Conservation (phyloP, 2,888 invertebrate species). For the Nymphalis c-album region DNA sequence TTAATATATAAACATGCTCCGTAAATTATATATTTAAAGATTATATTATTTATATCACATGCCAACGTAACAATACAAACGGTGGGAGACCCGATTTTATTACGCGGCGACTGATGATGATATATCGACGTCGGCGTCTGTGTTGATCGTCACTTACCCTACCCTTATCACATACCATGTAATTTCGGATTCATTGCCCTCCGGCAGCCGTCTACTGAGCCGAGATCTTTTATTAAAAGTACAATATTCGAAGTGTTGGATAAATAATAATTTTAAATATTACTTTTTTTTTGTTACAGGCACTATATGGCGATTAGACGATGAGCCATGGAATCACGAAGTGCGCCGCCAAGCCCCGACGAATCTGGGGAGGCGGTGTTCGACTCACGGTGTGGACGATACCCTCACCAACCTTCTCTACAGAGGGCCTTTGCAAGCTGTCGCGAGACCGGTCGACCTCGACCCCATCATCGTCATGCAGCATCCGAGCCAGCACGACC, state of each 20-base stretch:
- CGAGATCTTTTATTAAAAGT: conserved; percentile 58
- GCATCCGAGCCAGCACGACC: conserved; percentile 73
- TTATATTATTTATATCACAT: not conserved
- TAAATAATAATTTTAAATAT: conserved; percentile 9
- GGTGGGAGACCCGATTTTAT: conserved; percentile 69
- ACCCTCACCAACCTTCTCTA: conserved; percentile 80
- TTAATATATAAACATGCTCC: no score
- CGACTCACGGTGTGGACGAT: conserved; percentile 88
- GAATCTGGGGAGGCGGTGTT: conserved; percentile 83
- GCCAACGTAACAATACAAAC: conserved; percentile 62
- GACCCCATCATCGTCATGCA: conserved; percentile 72
- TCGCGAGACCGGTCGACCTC: conserved; percentile 66
- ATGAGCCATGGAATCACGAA: conserved; percentile 82
- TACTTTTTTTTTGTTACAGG: conserved; percentile 59
- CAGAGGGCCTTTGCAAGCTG: conserved; percentile 75
- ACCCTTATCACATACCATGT: conserved; percentile 76
- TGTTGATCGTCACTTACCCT: conserved; percentile 79
- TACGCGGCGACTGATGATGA: conserved; percentile 77
- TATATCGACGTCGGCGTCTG: conserved; percentile 77
- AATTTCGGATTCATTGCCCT: conserved; percentile 79
- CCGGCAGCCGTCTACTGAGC: conserved; percentile 50
- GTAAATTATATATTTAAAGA: not conserved
- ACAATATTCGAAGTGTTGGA: conserved; percentile 34
- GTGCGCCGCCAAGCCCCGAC: conserved; percentile 82
- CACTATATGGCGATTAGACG: conserved; percentile 68